Evolutionary conservation across 2,797 vertebrate genomes (phyloP), one percentile per base, ranked within the genome.

Genomic region (Chaunax sp.): DNA sequence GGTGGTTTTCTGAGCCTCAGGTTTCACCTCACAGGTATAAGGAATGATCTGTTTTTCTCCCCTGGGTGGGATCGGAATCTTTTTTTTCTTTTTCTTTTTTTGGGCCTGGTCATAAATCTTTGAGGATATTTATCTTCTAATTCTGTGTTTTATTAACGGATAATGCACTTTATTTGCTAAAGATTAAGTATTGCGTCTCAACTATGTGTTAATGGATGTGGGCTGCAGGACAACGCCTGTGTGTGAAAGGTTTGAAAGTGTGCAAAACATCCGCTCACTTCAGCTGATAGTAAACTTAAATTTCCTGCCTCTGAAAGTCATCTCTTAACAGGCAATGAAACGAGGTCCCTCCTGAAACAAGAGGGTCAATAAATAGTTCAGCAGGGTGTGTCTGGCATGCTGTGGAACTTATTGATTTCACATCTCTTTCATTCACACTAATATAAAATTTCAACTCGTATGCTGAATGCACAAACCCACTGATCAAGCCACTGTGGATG

Each of bases 21-120:
- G 84, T 87, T 85, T 90, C 87, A 81, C 19, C 61, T 87, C 64
- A 68, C 86, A 77, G 62, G 75, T 78, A 15, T 40, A 40, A 80
- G 65, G 74, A 82, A 56, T 68, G 73, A 80, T 81, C 46, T 75
- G 75, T 57, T 81, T 69, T 19, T 19, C 43, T 20, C 43, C 9
- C n/a, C 43, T 12, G 41, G 41, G 15, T n/a, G 16, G 38, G 14
- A 40, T 16, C 14, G 38, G 3, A 12, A 16, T 40, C 2, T 5
- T 15, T 15, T 15, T 16, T 15, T 15, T 16, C 14, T 14, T 37
- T 37, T 30, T 14, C 10, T 3, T 8, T 35, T 35, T 35, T 15
- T 40, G 38, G 5, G 14, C 38, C 14, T 40, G 13, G 33, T 35
- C 33, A 11, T 2, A 12, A 18, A 5, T 11, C 40, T 23, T 11